These are phyloP conservation scores for Macquaria ambigua DNA, from an alignment of 2,113 vertebrate species.

Conservation along the genomic window DNA sequence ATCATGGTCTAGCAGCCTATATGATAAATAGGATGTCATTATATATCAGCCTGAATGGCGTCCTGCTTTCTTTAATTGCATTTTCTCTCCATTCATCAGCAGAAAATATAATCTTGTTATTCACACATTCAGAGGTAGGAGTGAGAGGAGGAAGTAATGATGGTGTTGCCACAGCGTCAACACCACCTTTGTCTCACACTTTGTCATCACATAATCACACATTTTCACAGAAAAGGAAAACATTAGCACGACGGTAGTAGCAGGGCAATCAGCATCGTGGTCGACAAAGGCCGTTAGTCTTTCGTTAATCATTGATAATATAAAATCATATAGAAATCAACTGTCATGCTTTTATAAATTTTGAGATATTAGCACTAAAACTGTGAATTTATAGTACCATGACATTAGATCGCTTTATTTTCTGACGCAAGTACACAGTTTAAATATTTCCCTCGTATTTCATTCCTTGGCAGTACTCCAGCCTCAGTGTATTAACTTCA, in stretches of 20 bases:
- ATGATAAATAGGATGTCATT: constrained; percentile 60
- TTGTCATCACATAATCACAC: constrained; percentile 60
- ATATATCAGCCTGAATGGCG: constrained; percentile 50
- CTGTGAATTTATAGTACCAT: neutral
- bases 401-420: constrained; percentile 2
- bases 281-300: neutral
- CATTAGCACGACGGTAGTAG: constrained; percentile 44
- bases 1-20: constrained; percentile 5
- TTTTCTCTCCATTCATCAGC: constrained; percentile 74
- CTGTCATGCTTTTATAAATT: neutral
- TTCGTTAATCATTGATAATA: neutral
- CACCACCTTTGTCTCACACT: constrained; percentile 74
- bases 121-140: constrained; percentile 69
- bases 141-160: constrained; percentile 65
- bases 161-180: constrained; percentile 62
- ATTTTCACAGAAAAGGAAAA: constrained; percentile 53
- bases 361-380: neutral
- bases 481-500: constrained; percentile 55
- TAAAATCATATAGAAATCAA: neutral
- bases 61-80: constrained; percentile 71
- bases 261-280: constrained; percentile 12
- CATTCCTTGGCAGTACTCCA: constrained; percentile 2
- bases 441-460: constrained; percentile 18
- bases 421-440: constrained; percentile 8
- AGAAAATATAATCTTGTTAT: constrained; percentile 70